Percentiles rank a stretch among this genome's conserved stretches.
phyloP scores from a whole-genome alignment of 2,797 vertebrate species.

The Halcyon smyrnensis region DNA sequence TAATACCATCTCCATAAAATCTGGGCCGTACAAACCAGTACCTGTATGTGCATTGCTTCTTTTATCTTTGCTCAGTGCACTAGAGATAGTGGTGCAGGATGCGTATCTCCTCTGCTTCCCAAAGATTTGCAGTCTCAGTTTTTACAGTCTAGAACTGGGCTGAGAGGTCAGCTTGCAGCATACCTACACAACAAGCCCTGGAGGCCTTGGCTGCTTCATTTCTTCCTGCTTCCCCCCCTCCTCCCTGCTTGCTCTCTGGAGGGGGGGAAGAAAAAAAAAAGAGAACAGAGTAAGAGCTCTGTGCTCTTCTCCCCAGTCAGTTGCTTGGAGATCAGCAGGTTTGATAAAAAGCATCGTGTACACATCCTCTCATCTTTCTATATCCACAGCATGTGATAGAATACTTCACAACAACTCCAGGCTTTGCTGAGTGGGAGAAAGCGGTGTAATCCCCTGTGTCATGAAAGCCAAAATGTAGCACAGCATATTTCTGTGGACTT shows the following conservation, averaged over 20 bases:
- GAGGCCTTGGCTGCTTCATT: rapidly evolving
- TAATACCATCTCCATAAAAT: background rate
- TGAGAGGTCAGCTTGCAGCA: background rate
- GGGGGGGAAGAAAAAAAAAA: background rate
- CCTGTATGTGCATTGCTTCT: background rate
- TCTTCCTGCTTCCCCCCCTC: background rate
- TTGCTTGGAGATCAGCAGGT: background rate
- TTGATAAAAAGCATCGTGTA: background rate
- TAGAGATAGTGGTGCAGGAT: constrained; percentile 20
- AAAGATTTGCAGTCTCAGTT: background rate
- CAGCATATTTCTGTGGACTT: background rate
- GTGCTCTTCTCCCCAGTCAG: rapidly evolving
- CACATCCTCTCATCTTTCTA: background rate
- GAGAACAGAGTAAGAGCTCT: background rate
- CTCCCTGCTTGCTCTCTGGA: background rate
- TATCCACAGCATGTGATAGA: background rate
- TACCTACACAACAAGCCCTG: rapidly evolving
- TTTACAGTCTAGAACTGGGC: background rate
- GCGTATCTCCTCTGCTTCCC: background rate
- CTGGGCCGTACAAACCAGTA: background rate
- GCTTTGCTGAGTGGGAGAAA: background rate
- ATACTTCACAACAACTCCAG: background rate
- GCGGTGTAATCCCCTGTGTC: background rate
- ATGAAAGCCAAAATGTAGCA: background rate
- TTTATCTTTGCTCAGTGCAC: background rate